Conservation (phyloP, 53 echinoderm and acorn worm species). For the Apostichopus leukothele region DNA sequence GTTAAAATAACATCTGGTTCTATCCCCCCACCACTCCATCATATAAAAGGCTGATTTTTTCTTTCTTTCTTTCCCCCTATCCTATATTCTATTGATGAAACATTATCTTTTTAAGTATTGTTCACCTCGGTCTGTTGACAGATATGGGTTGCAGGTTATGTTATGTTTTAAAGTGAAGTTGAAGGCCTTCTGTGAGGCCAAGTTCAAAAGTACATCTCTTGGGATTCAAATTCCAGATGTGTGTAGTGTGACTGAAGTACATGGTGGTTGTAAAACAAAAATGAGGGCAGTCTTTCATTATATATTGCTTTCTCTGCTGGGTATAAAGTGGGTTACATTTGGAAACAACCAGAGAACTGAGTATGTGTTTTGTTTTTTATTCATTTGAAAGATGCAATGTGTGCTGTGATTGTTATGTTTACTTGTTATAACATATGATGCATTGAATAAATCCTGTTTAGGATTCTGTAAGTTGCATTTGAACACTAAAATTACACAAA, state of each 20-base stretch:
- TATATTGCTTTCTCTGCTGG: neutral
- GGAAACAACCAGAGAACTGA: too few species aligned
- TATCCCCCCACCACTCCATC: neutral
- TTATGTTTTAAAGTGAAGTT: neutral
- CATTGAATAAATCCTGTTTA: too few species aligned
- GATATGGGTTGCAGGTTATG: conserved; percentile 7
- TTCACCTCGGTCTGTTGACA: neutral
- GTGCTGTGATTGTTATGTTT: too few species aligned
- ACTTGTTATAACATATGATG: too few species aligned
- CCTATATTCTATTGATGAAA: neutral
- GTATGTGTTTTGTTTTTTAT: too few species aligned
- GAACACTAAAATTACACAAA: too few species aligned
- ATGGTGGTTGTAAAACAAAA: neutral
- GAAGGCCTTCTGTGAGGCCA: conserved; percentile 14
- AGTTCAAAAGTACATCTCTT: neutral
- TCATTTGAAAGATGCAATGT: too few species aligned
- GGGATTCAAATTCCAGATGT: neutral
- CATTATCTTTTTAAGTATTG: conserved; percentile 12
- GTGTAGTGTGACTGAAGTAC: neutral
- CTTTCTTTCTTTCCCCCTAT: neutral
- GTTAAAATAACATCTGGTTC: conserved; percentile 4
- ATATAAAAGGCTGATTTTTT: neutral
- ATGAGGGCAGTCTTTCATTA: neutral
- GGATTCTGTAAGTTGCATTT: too few species aligned
- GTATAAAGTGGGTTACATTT: too few species aligned